Evolutionary conservation across 2,113 vertebrate species (phyloP).

Genomic region (Ancistrus triradiatus): DNA sequence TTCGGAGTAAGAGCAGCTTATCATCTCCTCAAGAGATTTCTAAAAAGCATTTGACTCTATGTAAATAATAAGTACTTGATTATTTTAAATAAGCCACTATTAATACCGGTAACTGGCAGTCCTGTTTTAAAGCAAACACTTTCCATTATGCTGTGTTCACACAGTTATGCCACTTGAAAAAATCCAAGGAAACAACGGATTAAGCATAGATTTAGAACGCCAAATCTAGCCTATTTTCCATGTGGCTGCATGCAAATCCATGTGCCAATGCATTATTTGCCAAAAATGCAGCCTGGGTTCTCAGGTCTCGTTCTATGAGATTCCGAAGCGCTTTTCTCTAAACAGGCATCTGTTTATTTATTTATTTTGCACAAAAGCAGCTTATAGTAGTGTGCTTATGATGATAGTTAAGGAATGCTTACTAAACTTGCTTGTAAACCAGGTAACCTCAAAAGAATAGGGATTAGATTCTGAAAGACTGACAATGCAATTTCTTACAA

Average conservation of each 20-base stretch:
- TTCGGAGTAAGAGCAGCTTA: no score
- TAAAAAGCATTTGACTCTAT: no score
- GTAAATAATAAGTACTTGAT: no score
- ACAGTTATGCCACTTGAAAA: no score
- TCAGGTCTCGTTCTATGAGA: conserved; percentile 34
- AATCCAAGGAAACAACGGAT: conserved; percentile 48
- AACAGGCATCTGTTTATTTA: conserved; percentile 48
- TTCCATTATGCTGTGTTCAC: no score
- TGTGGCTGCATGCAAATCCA: conserved; percentile 50
- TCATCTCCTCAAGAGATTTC: no score
- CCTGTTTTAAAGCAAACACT: no score
- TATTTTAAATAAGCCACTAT: no score
- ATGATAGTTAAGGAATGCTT: conserved; percentile 48
- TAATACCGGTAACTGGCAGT: no score
- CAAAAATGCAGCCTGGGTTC: conserved; percentile 44
- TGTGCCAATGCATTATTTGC: conserved; percentile 41
- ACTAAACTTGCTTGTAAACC: conserved; percentile 60
- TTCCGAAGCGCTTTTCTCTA: conserved; percentile 40
- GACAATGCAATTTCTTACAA: conserved; percentile 51
- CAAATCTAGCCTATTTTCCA: conserved; percentile 35
- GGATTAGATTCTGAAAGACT: conserved; percentile 55
- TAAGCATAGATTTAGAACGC: conserved; percentile 50
- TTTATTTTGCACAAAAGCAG: conserved; percentile 54
- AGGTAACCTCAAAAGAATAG: conserved; percentile 58
- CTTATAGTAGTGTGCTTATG: conserved; percentile 52